These are phyloP conservation scores for Blera fallax DNA, from an alignment of 2,888 invertebrate genomes.

Conservation along the genomic window DNA sequence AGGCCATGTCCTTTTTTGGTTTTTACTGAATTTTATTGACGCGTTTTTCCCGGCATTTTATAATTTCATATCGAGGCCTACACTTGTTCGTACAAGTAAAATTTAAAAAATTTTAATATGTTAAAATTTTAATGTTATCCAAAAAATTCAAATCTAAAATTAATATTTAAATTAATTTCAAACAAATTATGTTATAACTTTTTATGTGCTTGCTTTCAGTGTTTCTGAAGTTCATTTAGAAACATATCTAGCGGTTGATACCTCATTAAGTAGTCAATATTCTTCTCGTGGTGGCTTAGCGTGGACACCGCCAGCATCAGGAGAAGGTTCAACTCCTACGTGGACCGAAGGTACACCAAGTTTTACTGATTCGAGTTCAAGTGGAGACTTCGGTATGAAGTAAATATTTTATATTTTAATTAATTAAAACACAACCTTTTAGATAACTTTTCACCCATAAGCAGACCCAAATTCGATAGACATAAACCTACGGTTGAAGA, in stretches of 20 bases:
- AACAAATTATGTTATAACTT: background rate
- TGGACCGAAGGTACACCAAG: conserved; percentile 99
- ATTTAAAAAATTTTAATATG: too few species aligned
- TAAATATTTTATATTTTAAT: conserved; percentile 49
- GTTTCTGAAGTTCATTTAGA: conserved; percentile 89
- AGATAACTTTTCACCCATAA: conserved; percentile 83
- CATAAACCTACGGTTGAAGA: conserved; percentile 86
- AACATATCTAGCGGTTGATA: conserved; percentile 82
- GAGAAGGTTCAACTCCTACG: conserved; percentile 96
- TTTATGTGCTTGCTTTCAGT: conserved; percentile 80
- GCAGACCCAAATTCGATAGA: conserved; percentile 81
- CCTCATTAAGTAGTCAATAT: conserved; percentile 82
- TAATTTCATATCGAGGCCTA: too few species aligned
- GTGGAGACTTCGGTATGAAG: conserved; percentile 88
- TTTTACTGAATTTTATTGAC: too few species aligned
- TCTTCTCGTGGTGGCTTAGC: conserved; percentile 83
- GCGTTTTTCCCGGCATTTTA: too few species aligned
- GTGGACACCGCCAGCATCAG: conserved; percentile 93
- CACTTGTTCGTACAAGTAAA: too few species aligned
- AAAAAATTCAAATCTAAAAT: too few species aligned
- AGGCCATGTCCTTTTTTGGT: too few species aligned
- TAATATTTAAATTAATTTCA: too few species aligned
- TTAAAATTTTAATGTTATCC: too few species aligned
- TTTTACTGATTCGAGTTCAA: conserved; percentile 98
- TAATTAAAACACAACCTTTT: conserved; percentile 72